Base-by-base conservation (phyloP, 2,888 invertebrate genomes). In the Byasa hedistus region DNA sequence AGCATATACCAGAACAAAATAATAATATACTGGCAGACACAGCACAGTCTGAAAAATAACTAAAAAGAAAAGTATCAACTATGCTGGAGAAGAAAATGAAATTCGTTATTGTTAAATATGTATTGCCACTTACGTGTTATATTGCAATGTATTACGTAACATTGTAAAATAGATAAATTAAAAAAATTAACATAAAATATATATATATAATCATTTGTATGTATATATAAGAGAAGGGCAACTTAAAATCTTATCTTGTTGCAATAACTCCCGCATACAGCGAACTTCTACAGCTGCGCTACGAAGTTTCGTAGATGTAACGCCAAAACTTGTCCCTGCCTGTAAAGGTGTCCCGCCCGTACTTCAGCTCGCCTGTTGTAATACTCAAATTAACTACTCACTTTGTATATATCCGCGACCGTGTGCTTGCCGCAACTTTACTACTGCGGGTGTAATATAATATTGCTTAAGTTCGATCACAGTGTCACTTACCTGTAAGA, bases 301-400 rank as follows among this genome's bases (percentile, higher is more conserved):
- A 51, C 59, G 36, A 66, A 66, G 24, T 63, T 66, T 59, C 59
- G 55, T 63, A 66, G 59, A 59, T 63, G 48, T 59, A 61, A 63
- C 59, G 56, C 59, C 44, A 22, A 59, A 66, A 66, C 59, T 66
- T 59, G 59, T 36, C 51, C 55, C 32, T 15, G 48, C 56, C 55
- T 59, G 23, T 63, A 48, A 24, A 57, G 24, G 22, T 54, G 22
- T n/a, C n/a, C n/a, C n/a, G n/a, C 22, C 23, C 21, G 44, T 44
- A 39, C 58, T 23, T 24, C 24, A 64, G 54, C 56, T 57, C 55
- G 39, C 65, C 60, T 48, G 32, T 55, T 24, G 52, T 64, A 65
- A 61, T 60, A 60, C 23, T 56, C 48, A 51, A 48, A 65, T 65
- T 61, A 56, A 36, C 60, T 61, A 54, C 65, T 48, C 36, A 59